Percentiles rank a stretch among this genome's conserved stretches.
Evolutionary conservation across 1,140 invertebrate genomes (phyloP).

Genomic region (Rhopalosiphum padi): DNA sequence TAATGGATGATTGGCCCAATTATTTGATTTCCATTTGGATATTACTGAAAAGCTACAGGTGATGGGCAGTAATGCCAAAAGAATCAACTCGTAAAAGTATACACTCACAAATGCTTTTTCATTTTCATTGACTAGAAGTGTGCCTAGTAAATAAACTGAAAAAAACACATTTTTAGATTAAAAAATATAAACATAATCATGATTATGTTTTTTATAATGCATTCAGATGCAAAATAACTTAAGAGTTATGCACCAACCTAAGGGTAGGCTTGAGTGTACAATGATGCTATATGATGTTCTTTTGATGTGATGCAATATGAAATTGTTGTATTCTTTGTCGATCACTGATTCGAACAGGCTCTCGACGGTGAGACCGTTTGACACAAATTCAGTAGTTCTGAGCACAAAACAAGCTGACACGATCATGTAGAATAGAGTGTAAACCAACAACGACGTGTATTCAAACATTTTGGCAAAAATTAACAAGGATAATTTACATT

Average conservation of each 20-base stretch:
- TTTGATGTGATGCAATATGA: slow-evolving; percentile 76
- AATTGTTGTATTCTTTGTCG: slow-evolving; percentile 74
- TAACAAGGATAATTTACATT: not conserved
- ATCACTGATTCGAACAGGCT: slow-evolving; percentile 71
- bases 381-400: slow-evolving; percentile 77
- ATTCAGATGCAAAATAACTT: not conserved
- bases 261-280: slow-evolving; percentile 73
- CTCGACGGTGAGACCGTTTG: slow-evolving; percentile 76
- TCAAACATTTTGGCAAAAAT: slow-evolving; percentile 16
- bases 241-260: slow-evolving; percentile 65
- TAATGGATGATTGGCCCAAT: slow-evolving; percentile 46
- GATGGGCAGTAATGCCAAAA: not conserved
- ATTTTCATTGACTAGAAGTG: not conserved
- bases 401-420: slow-evolving; percentile 75
- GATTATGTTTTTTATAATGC: not conserved
- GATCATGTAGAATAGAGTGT: slow-evolving; percentile 71
- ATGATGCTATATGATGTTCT: slow-evolving; percentile 72
- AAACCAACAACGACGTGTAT: slow-evolving; percentile 65
- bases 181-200: not conserved
- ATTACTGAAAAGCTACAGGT: not conserved
- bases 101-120: not conserved
- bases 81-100: slow-evolving; percentile 13
- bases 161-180: not conserved
- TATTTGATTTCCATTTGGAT: not conserved
- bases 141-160: slow-evolving; percentile 14